Evolutionary conservation across 2,888 invertebrate genomes (phyloP).

Genomic region (Hemaris fuciformis): DNA sequence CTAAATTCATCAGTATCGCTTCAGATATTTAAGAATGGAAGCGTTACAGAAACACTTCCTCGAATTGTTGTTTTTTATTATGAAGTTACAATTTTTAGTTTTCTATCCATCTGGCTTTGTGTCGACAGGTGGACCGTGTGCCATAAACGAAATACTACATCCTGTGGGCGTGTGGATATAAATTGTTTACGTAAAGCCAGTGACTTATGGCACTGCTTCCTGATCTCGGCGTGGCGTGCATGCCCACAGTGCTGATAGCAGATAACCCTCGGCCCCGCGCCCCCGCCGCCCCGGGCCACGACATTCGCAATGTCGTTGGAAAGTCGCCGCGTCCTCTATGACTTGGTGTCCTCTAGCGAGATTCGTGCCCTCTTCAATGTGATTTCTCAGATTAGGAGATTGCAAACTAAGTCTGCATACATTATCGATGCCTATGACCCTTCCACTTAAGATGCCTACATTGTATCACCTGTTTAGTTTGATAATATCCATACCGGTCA

Average conservation of each 20-base stretch:
- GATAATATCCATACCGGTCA: too few relatives aligned
- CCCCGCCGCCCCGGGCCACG: background rate
- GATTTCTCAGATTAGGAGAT: background rate
- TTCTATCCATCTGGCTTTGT: background rate
- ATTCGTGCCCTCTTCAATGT: background rate
- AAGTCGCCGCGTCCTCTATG: conserved; percentile 6
- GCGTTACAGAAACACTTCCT: too few relatives aligned
- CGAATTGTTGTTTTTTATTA: too few relatives aligned
- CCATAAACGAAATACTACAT: background rate
- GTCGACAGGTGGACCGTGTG: background rate
- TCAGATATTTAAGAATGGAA: too few relatives aligned
- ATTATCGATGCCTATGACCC: too few relatives aligned
- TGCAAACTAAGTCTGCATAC: background rate
- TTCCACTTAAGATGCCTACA: too few relatives aligned
- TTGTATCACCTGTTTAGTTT: too few relatives aligned
- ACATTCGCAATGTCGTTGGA: conserved; percentile 7
- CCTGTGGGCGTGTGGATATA: background rate
- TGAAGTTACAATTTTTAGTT: too few relatives aligned
- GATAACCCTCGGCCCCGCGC: background rate
- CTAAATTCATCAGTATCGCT: too few relatives aligned
- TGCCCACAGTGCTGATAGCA: background rate
- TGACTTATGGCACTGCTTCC: background rate
- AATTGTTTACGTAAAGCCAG: background rate
- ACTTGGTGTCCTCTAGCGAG: background rate
- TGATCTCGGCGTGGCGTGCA: background rate